These are phyloP conservation scores for Brachyalestes nurse DNA, from an alignment of 2,797 vertebrate species.

Conservation along the genomic window DNA sequence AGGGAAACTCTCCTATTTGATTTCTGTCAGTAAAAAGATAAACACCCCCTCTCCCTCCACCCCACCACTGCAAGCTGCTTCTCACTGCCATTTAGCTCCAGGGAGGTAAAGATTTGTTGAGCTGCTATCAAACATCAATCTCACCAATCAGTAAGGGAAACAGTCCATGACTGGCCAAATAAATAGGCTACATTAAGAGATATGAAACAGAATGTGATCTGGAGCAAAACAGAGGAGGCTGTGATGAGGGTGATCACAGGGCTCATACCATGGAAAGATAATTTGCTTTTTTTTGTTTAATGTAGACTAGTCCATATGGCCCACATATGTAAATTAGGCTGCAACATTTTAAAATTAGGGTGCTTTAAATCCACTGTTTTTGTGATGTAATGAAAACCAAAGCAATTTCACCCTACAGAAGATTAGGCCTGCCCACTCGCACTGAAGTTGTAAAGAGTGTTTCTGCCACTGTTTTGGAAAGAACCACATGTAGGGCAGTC, in stretches of 20 bases:
- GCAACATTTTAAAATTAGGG: too few species aligned
- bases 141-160: constrained; percentile 62
- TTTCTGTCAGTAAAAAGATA: constrained; percentile 67
- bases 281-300: neutral
- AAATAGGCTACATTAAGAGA: constrained; percentile 45
- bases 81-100: constrained; percentile 59
- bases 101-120: constrained; percentile 67
- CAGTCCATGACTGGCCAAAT: constrained; percentile 57
- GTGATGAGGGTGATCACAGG: neutral
- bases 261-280: neutral
- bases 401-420: too few species aligned
- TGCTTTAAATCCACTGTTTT: too few species aligned
- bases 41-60: constrained; percentile 53
- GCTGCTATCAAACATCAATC: constrained; percentile 64
- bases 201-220: constrained; percentile 33
- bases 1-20: constrained; percentile 55
- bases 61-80: constrained; percentile 51
- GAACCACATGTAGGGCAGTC: too few species aligned
- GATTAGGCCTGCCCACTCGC: too few species aligned
- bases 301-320: neutral
- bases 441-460: too few species aligned
- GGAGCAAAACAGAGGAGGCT: constrained; percentile 8
- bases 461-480: too few species aligned
- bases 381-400: too few species aligned
- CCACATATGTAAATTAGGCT: neutral